Base-by-base conservation (phyloP, 2,888 invertebrate genomes). In the Pinctada fucata region DNA sequence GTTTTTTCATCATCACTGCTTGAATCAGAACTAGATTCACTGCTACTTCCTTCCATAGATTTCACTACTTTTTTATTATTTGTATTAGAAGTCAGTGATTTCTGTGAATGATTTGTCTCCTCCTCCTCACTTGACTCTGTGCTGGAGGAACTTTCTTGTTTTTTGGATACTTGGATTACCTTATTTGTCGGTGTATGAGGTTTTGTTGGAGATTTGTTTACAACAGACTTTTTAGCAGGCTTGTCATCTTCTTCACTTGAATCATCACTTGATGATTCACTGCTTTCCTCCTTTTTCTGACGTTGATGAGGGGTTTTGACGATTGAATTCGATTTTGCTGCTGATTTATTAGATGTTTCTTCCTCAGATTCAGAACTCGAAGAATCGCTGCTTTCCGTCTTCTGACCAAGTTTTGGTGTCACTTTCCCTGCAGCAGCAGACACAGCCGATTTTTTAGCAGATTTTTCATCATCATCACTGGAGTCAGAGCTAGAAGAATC, bases 21-120 rank as follows among this genome's bases (percentile, higher is more conserved):
- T 8, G 83, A 80, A 66, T 84, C 85, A 64, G 79, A 77, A 78
- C 83, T 83, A n/a, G 85, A 84, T 48, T 83, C 81, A 58, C 71
- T 79, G 13, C 66, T 68, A 45, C 69, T 76, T 68, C 45, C 50
- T 10, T 68, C 49, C 52, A 52, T 66, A n/a, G 52, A 71, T 8
- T 69, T 66, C 6, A 58, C 58, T n/a, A 52, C 68, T 3, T 67
- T 5, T n/a, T 70, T 13, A 63, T 52, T 58, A 5, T 50, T 10
- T 58, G 47, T 6, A 3, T 31, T 31, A 31, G 31, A 31, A 31
- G 79, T n/a, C 5, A 49, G 58, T 58, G 48, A 52, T 47, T 71
- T 75, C 45, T 68, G 71, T 6, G 69, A 50, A 49, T 71, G 31
- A 31, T 31, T 69, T 49, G 72, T 69, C 31, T 66, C 70, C 13